phyloP scores from a whole-genome alignment of 2,113 vertebrate species.

The Coregonus clupeaformis region DNA sequence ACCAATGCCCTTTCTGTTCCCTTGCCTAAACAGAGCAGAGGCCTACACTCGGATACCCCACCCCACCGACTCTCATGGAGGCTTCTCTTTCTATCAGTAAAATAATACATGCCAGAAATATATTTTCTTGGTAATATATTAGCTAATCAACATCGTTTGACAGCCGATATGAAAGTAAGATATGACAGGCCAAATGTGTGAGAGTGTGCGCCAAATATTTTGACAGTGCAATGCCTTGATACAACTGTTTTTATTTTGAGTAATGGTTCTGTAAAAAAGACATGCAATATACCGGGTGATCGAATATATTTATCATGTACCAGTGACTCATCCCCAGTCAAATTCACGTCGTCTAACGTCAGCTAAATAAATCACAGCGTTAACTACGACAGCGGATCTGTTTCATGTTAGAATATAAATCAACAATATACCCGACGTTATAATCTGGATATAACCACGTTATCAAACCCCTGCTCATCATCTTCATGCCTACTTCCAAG shows the following conservation, averaged over 20 bases:
- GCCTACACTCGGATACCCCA: background rate
- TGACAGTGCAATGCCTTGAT: background rate
- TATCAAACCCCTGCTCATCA: constrained; percentile 16
- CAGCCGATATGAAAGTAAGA: background rate
- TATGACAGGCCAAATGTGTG: background rate
- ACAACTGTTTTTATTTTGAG: background rate
- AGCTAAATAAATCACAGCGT: constrained; percentile 38
- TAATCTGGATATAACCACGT: constrained; percentile 41
- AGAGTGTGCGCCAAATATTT: background rate
- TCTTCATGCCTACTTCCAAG: background rate
- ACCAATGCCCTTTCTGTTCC: background rate
- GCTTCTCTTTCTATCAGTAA: background rate
- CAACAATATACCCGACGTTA: background rate
- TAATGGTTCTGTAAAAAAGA: background rate
- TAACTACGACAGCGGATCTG: constrained; percentile 32
- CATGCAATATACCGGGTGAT: background rate
- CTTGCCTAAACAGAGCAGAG: background rate
- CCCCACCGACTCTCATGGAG: background rate
- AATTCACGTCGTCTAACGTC: background rate
- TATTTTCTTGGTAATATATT: background rate
- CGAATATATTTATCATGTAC: background rate
- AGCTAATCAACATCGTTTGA: background rate
- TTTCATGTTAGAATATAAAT: constrained; percentile 41
- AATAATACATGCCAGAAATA: constrained; percentile 16
- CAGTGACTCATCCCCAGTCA: background rate